Conservation (phyloP, 2,113 vertebrate genomes). For the Neoarius graeffei region DNA sequence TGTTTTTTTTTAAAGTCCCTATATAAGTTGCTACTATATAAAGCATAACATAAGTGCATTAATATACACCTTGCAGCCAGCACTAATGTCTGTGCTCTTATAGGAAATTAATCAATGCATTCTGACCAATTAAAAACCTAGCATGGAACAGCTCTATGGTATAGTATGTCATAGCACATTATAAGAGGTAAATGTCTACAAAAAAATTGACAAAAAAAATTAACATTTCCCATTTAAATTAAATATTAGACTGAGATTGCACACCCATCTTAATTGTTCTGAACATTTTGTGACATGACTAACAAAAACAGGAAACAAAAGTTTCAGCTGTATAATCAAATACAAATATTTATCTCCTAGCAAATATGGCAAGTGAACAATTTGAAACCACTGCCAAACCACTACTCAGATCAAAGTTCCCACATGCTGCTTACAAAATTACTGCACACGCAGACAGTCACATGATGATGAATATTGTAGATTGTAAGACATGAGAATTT, state of each 20-base stretch:
- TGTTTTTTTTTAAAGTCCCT: neutral
- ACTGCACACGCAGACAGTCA: slow-evolving; percentile 37
- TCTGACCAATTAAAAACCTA: neutral
- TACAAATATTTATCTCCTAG: slow-evolving; percentile 60
- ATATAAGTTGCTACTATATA: neutral
- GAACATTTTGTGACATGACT: slow-evolving; percentile 27
- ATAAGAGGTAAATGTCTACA: neutral
- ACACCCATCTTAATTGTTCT: neutral
- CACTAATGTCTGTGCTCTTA: neutral
- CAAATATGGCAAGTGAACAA: slow-evolving; percentile 55
- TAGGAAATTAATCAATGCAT: neutral
- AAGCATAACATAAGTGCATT: neutral
- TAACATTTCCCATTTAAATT: slow-evolving; percentile 19
- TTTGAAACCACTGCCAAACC: slow-evolving; percentile 62
- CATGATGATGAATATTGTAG: slow-evolving; percentile 51
- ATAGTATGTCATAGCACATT: neutral
- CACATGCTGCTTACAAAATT: slow-evolving; percentile 57
- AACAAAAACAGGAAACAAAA: slow-evolving; percentile 44
- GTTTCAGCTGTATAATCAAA: slow-evolving; percentile 46
- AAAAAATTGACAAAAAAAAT: too few species aligned
- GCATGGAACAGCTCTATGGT: neutral
- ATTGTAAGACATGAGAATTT: slow-evolving; percentile 51
- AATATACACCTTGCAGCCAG: neutral
- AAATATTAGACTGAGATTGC: slow-evolving; percentile 19
- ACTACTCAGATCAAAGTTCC: slow-evolving; percentile 65